phyloP scores from a whole-genome alignment of 2,888 invertebrate genomes.

The Hydraecia micacea region DNA sequence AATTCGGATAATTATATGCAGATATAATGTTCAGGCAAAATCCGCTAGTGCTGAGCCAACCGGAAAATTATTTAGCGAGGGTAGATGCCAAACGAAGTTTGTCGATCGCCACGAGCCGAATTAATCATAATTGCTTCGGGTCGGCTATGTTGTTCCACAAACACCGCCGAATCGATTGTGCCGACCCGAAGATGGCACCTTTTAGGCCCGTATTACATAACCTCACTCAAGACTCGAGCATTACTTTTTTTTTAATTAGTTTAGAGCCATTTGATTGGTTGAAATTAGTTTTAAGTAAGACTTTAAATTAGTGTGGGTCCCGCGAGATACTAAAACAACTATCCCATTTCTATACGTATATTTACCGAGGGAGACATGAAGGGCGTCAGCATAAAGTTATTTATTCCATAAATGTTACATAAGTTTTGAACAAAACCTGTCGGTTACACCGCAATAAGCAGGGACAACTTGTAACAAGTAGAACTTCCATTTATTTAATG shows the following conservation, averaged over 20 bases:
- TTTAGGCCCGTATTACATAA: background rate
- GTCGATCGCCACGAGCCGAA: background rate
- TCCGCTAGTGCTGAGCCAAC: background rate
- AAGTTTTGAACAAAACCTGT: constrained; percentile 58
- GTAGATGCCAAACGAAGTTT: background rate
- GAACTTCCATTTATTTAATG: constrained; percentile 60
- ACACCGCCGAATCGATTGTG: too few relatives aligned
- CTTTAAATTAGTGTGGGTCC: background rate
- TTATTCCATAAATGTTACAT: constrained; percentile 52
- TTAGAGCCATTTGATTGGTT: background rate
- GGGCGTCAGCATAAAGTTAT: constrained; percentile 25
- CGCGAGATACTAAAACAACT: constrained; percentile 2
- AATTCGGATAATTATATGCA: too few relatives aligned
- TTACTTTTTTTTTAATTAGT: background rate
- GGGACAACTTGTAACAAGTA: constrained; percentile 41
- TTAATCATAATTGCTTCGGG: too few relatives aligned
- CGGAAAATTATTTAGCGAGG: background rate
- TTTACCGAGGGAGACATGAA: constrained; percentile 32
- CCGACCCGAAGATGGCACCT: background rate
- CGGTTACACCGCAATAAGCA: constrained; percentile 34
- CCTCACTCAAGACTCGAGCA: background rate
- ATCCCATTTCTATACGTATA: constrained; percentile 4
- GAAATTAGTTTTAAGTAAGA: background rate
- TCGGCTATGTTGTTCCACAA: too few relatives aligned
- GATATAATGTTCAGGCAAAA: background rate